Evolutionary conservation across 2,888 invertebrate species (phyloP), one percentile per base, ranked within the genome.

Genomic region (Saturnia pavonia): DNA sequence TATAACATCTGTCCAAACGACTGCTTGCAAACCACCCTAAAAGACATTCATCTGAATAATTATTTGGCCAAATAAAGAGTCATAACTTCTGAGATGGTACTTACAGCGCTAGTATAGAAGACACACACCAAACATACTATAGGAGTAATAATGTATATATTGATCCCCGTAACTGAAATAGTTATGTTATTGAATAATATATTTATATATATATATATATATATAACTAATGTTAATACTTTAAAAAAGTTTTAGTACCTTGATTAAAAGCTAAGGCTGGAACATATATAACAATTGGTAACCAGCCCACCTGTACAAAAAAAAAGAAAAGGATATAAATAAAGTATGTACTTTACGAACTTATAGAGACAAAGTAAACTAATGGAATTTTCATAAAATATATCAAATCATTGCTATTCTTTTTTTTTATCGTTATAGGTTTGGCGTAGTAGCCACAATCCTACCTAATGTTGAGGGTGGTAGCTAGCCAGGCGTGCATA

Each of bases 91-190:
- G 65, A 57, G 12, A 1, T 45, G 45, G 71, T 74, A 94, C 96
- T 95, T 92, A 97, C 97, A 86, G 97, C 95, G 78, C 97, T 96
- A 0, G 97, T 98, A 82, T 98, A 98, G 86, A 98, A 97, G 82
- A 97, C 96, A 94, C 98, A 97, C 77, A 97, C 97, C 78, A 95
- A 88, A 85, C 97, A 97, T 2, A 98, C 97, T 60, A 97, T 95
- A 3, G 97, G 96, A 1, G 98, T 97, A 25, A 97, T 96, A 54
- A 97, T 91, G 86, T 97, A 97, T 57, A 97, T 95, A 79, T 96
- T 96, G 14, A 98, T 95, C 68, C 97, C 98, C 74, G 98, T 98
- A 34, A 98, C 98, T 97, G 71, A 65, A 65, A 65, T 11, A 65
- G 68, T 69, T 69, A 19, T 34, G 12, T 12, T 40, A 14, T 57